A percentile compares a stretch with the other conserved stretches of the same genome.
These are phyloP conservation scores for Pseudopleuronectes americanus DNA, from an alignment of 2,797 vertebrate species.

Conservation along the genomic window DNA sequence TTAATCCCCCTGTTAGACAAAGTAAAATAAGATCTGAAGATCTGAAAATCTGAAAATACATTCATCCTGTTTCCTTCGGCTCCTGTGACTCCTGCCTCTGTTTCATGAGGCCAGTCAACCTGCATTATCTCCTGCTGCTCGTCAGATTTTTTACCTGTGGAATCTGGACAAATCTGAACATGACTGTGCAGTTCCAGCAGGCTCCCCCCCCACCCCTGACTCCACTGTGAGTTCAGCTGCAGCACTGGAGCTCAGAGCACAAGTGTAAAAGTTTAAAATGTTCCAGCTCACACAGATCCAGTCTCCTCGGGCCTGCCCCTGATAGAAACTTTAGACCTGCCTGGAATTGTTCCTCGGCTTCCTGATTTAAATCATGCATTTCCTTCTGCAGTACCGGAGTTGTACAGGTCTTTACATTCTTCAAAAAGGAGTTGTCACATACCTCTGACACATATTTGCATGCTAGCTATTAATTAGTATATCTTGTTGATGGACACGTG, in stretches of 20 bases:
- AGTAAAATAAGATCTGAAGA: background rate
- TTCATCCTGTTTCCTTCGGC: background rate
- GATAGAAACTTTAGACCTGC: background rate
- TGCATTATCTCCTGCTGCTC: background rate
- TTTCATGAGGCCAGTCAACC: background rate
- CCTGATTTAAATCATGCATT: background rate
- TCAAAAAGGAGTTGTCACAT: background rate
- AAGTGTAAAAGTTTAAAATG: background rate
- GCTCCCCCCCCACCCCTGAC: background rate
- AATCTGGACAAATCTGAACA: conserved; percentile 66
- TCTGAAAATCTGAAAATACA: background rate
- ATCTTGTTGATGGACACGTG: background rate
- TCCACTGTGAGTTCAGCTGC: background rate
- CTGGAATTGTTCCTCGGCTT: background rate
- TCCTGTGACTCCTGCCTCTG: background rate
- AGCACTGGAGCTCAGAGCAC: background rate
- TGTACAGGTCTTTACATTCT: background rate
- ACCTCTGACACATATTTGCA: background rate
- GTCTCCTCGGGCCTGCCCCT: background rate
- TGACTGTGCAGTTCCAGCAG: background rate
- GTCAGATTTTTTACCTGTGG: conserved; percentile 45
- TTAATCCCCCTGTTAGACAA: no score
- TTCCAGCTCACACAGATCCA: background rate
- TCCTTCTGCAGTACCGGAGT: background rate
- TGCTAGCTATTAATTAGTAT: background rate